Base-by-base conservation (phyloP, 2,888 invertebrate species). In the Tetragnatha montana region DNA sequence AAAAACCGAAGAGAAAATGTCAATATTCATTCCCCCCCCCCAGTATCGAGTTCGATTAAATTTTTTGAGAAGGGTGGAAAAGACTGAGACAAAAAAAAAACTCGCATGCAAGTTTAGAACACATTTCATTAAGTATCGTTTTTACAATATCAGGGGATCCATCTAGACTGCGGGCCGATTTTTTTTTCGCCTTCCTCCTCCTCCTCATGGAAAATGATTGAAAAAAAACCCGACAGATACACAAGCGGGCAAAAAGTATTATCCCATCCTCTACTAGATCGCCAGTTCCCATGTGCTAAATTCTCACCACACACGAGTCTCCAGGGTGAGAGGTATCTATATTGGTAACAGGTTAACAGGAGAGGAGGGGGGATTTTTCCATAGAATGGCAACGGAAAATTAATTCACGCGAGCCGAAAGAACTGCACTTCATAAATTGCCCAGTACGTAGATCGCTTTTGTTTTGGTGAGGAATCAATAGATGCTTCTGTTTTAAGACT, bases 281-380 rank as follows among this genome's bases (percentile, higher is more conserved):
- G 76, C 76, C 87, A 80, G 86, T 70, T 87, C 70, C 60, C 87
- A 87, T 76, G 87, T 87, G 87, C 81, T 81, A 78, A 75, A 82
- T 87, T 87, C 82, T 87, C 87, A 82, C 87, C 87, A 87, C 69
- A 68, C 35, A 35, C 74, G 47, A 70, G 49, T 49, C 60, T 60
- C 60, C 73, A 71, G 22, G 68, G 60, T 51, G 68, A 68, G 60
- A 51, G 60, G 86, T 86, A 79, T 86, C 79, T 68, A 74, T 87
- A 82, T 82, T 82, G 81, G 87, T 87, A 87, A 87, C 87, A 87
- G 87, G 87, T 87, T 81, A 86, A 74, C 60, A 79, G 85, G 69
- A n/a, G 79, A 10, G 74, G 81, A 74, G 68, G 47, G 73, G 50
- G 74, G 21, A 51, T 21, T 19, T 12, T 73, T n/a, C 76, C 68